A percentile compares a stretch with the other conserved stretches of the same genome.
Evolutionary conservation across 2,888 invertebrate genomes (phyloP).

Genomic region (Acrobasis consociella): DNA sequence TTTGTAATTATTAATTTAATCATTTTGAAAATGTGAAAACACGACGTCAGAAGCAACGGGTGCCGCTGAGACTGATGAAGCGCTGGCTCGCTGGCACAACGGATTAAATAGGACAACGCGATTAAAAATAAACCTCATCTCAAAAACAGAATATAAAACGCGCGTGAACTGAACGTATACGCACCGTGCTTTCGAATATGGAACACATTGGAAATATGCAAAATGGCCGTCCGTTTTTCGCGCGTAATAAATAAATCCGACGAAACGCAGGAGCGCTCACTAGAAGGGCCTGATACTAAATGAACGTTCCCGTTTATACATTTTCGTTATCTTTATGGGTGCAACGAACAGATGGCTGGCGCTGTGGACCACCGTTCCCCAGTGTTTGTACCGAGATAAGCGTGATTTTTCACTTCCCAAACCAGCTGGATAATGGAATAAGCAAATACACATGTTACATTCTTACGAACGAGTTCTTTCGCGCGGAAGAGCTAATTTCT

Average conservation of each 20-base stretch:
- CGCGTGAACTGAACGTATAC: slow-evolving; percentile 64
- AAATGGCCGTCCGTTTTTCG: slow-evolving; percentile 76
- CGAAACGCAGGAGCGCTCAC: slow-evolving; percentile 55
- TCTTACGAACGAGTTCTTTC: slow-evolving; percentile 62
- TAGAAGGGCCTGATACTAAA: slow-evolving; percentile 66
- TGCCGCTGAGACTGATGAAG: slow-evolving; percentile 75
- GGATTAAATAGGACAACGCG: slow-evolving; percentile 82
- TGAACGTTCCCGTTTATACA: slow-evolving; percentile 72
- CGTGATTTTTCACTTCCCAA: slow-evolving; percentile 81
- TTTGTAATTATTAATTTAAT: slow-evolving; percentile 33
- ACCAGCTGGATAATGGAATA: slow-evolving; percentile 72
- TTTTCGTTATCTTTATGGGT: slow-evolving; percentile 80
- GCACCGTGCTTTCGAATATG: slow-evolving; percentile 79
- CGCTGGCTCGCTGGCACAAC: slow-evolving; percentile 70
- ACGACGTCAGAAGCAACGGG: slow-evolving; percentile 71
- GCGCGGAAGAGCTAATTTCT: slow-evolving; percentile 65
- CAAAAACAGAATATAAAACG: slow-evolving; percentile 75
- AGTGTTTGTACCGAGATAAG: slow-evolving; percentile 73
- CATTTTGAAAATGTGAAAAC: slow-evolving; percentile 63
- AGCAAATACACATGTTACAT: slow-evolving; percentile 68
- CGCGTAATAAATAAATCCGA: slow-evolving; percentile 65
- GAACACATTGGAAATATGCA: slow-evolving; percentile 79
- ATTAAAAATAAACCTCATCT: slow-evolving; percentile 81
- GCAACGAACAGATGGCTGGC: slow-evolving; percentile 80
- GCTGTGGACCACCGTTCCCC: slow-evolving; percentile 71